These are phyloP conservation scores for Neostethus bicornis DNA, from an alignment of 2,797 vertebrate species.

Conservation along the genomic window DNA sequence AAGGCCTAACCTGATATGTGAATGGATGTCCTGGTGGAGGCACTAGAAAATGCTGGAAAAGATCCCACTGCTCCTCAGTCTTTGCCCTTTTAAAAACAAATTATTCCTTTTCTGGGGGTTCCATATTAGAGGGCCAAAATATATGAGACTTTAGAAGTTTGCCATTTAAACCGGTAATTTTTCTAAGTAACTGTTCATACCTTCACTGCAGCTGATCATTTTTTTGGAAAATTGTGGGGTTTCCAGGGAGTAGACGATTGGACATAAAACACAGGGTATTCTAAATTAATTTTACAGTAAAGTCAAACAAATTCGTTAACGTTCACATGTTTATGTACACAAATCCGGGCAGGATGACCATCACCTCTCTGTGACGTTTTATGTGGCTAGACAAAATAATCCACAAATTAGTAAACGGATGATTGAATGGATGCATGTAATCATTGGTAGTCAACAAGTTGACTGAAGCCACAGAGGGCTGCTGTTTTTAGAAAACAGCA, in stretches of 20 bases:
- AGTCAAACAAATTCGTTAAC: conserved; percentile 63
- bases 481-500: conserved; percentile 80
- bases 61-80: conserved; percentile 48
- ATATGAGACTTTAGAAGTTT: conserved; percentile 17
- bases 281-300: conserved; percentile 53
- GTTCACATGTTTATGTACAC: conserved; percentile 74
- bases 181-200: conserved; percentile 18
- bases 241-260: conserved; percentile 32
- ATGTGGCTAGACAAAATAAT: conserved; percentile 47
- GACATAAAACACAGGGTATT: conserved; percentile 43
- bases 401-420: conserved; percentile 50
- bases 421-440: conserved; percentile 62
- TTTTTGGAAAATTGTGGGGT: conserved; percentile 20
- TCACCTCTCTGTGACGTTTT: conserved; percentile 27
- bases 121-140: conserved; percentile 23
- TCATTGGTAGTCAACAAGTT: conserved; percentile 67
- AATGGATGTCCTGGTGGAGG: conserved; percentile 78
- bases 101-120: conserved; percentile 31
- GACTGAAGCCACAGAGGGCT: conserved; percentile 74
- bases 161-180: conserved; percentile 16
- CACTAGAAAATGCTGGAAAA: conserved; percentile 74
- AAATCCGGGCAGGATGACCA: conserved; percentile 53
- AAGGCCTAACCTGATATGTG: conserved; percentile 83
- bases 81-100: conserved; percentile 55
- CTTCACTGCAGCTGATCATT: conserved; percentile 36